phyloP scores from a whole-genome alignment of 2,888 invertebrate species.

The Anoplius nigerrimus region DNA sequence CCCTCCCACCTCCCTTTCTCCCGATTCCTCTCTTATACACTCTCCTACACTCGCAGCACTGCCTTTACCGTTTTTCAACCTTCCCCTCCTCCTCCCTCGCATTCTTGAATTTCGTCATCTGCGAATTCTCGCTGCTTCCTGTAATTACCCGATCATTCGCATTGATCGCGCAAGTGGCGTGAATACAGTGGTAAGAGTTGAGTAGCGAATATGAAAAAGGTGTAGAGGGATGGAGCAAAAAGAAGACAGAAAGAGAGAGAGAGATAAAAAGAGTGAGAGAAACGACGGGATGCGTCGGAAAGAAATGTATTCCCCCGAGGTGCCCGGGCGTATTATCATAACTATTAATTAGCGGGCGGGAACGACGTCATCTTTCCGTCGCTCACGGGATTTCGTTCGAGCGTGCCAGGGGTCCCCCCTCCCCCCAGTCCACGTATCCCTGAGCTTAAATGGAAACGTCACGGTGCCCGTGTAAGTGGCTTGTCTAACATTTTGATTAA shows the following conservation, averaged over 20 bases:
- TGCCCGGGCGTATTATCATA: slow-evolving; percentile 47
- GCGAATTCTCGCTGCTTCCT: no score
- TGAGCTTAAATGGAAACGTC: slow-evolving; percentile 73
- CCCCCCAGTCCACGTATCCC: slow-evolving; percentile 24
- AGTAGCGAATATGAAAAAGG: no score
- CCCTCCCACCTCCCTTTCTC: slow-evolving; percentile 38
- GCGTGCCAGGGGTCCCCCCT: not conserved
- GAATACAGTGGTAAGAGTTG: no score
- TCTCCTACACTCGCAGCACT: slow-evolving; percentile 12
- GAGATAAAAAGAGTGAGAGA: no score
- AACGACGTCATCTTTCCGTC: slow-evolving; percentile 49
- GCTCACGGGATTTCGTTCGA: slow-evolving; percentile 35
- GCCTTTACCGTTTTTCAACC: not conserved
- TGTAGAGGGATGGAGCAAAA: no score
- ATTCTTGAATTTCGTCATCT: no score
- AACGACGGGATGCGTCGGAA: slow-evolving; percentile 12
- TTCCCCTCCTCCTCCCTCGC: slow-evolving; percentile 15
- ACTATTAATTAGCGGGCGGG: slow-evolving; percentile 56
- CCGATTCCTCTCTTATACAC: not conserved
- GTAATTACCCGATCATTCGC: no score
- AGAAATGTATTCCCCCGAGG: slow-evolving; percentile 20
- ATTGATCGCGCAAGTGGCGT: no score
- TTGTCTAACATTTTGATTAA: slow-evolving; percentile 75
- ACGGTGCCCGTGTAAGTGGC: slow-evolving; percentile 73
- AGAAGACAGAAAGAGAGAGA: no score